Evolutionary conservation across 2,113 vertebrate species (phyloP), one percentile per base, ranked within the genome.

Genomic region (Notothenia coriiceps): DNA sequence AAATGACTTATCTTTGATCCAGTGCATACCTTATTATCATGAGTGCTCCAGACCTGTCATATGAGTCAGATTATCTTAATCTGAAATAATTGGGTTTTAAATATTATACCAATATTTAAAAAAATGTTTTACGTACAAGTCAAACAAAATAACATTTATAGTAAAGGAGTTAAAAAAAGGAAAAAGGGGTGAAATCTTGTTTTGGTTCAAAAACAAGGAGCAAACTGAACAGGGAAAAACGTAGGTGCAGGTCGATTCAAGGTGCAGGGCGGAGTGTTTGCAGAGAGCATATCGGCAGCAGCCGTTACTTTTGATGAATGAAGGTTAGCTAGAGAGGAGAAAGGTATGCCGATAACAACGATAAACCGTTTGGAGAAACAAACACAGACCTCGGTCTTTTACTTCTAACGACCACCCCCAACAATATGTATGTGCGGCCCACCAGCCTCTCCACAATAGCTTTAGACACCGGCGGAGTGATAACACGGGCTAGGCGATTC

Each of bases 241-340:
- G 74, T 72, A 44, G 63, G 67, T 44, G 47, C 54, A 54, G 77
- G 71, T 84, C 82, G 76, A 3, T 55, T 74, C 44, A 46, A 85
- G 79, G 82, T 84, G 83, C 17, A 70, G 18, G 56, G 18, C 72
- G 71, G 51, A 77, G 55, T n/a, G 65, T 44, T 72, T 63, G 33
- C 65, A 49, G 56, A 18, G 33, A n/a, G 63, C 22, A 57, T 76
- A 83, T 85, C 84, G 74, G 68, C 63, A 66, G 60, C 82, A 62
- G 61, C 51, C 4, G 68, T 77, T 86, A 83, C 82, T 80, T 80
- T 51, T 88, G 85, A 88, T 90, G 66, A 84, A 90, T 91, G 74
- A 77, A 84, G 71, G 86, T 82, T 63, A 54, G 73, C 29, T 20
- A 2, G 64, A 43, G 59, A 76, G 79, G 62, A 79, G 80, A 81